Base-by-base conservation (phyloP, 30 jellyfish, hydroid and myxozoan species). In the Nemopilema nomurai region DNA sequence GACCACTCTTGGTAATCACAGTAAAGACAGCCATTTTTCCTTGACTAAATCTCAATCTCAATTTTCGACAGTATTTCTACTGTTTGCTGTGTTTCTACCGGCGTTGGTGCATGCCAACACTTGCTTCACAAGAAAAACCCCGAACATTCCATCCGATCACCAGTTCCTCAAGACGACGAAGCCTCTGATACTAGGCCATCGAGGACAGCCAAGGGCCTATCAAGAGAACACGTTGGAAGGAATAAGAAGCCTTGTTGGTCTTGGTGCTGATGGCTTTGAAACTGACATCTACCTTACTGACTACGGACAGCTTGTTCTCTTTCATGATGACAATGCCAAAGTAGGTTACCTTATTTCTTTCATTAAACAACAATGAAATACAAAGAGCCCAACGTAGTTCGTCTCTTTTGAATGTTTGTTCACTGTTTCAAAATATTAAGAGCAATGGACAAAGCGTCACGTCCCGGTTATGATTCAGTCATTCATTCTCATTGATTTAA, bases 181-280 rank as follows among this genome's bases (percentile, higher is more conserved):
- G 28, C 97, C 97, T 3, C 67, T 90, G 1, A 25, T 83, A 22
- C 67, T 90, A 19, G 97, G 96, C 27, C 97, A 90, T 66, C 87
- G 97, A 3, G 97, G 97, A 19, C 92, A 84, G 57, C 96, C 96
- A 18, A 83, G 69, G 57, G 49, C 3, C 41, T 90, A 32, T 27
- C 95, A 83, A 65, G 97, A 90, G 63, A 90, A 90, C 68, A 82
- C 97, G 0, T 27, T 76, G 31, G 97, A 90, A 18, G 97, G 97
- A 52, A 68, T 90, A 9, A 79, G 20, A 41, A 85, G 92, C 25
- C 68, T 80, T 66, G 69, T 85, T 16, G 90, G 69, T 18, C 68
- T 79, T 16, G 82, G 81, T 1, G 97, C 96, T 28, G 97, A 90
- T 67, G 97, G 97, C 16, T 90, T 49, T 75, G 96, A 90, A 57